Evolutionary conservation across 2,113 vertebrate species (phyloP), one percentile per base, ranked within the genome.

Genomic region (Oncorhynchus keta): DNA sequence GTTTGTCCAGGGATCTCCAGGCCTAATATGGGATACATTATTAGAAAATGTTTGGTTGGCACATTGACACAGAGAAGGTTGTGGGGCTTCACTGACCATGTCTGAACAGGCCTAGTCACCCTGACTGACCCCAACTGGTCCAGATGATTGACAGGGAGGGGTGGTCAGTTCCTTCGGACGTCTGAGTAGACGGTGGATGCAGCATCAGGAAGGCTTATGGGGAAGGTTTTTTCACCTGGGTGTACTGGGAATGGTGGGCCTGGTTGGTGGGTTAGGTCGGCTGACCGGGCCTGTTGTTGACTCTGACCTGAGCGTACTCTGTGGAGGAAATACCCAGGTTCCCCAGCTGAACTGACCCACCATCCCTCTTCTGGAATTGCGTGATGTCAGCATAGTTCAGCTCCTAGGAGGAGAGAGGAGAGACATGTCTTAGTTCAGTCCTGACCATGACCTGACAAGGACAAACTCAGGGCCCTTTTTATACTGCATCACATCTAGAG

Each of bases 331-430:
- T 9, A 8, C 3, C 49, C n/a, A 76, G 59, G 1, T 0, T 73
- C 12, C 9, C 57, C 20, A 73, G 30, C 30, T 61, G 62, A 6
- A 80, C 62, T 11, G 0, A 18, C 0, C 0, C 74, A 35, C 32
- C 32, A 6, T 75, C 35, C 9, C 18, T 76, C 20, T 57, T 82
- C 8, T 22, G 67, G 5, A 39, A 7, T 76, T 75, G 48, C 0
- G 0, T 45, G 0, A 88, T 1, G 0, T 87, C 80, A 59, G 81
- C 80, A 24, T 92, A 89, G 62, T 79, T 81, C 2, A 89, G 0
- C 1, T 92, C 89, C 91, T 93, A 45, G 1, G 68, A 55, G n/a
- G 3, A 22, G 7, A 0, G 45, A 16, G 7, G 8, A 1, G 22
- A 24, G 26, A 51, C 20, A 30, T 51, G n/a, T 79, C 0, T 4